Base-by-base conservation (phyloP, 2,797 vertebrate genomes). In the Artibeus jamaicensis region DNA sequence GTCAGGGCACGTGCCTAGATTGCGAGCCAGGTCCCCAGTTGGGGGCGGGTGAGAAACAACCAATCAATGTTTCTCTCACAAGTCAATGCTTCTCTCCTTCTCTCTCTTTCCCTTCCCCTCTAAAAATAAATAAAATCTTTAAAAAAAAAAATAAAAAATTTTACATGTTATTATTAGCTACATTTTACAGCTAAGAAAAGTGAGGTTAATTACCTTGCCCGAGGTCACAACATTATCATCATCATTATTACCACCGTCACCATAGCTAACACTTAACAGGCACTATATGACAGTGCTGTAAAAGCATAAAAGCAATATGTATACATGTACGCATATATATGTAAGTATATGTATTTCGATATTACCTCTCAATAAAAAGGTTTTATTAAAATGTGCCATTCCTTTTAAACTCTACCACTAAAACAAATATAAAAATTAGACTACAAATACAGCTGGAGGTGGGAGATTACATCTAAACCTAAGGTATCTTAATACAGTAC, bases 351-450 rank as follows among this genome's bases (percentile, higher is more conserved):
- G 67, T 1, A 70, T 62, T 62, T 50, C 8, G 94, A 48, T 16
- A 89, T 34, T 93, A 89, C 2, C 32, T 71, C 42, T 78, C 29
- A 53, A 81, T 53, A 48, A 86, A 91, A 48, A 71, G 32, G 48
- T 7, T 88, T 83, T 89, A 84, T 67, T 37, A 1, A 19, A 73
- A 79, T 59, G 22, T 91, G n/a, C 11, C 57, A 86, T 15, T 94
- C 44, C 10, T 95, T 32, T 62, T 90, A 96, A 90, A 71, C n/a
- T 73, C 73, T 68, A 96, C 53, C 74, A 76, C 4, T 88, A 32
- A 94, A 74, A 73, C 12, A 83, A 44, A 91, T 81, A 77, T 29
- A 95, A 86, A 94, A 91, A 82, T 19, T 62, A 89, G 14, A 19
- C 26, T 79, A 89, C 16, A 77, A 84, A 85, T 65, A 65, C 15